Conservation (phyloP, 2,888 invertebrate species). For the Nowickia ferox region DNA sequence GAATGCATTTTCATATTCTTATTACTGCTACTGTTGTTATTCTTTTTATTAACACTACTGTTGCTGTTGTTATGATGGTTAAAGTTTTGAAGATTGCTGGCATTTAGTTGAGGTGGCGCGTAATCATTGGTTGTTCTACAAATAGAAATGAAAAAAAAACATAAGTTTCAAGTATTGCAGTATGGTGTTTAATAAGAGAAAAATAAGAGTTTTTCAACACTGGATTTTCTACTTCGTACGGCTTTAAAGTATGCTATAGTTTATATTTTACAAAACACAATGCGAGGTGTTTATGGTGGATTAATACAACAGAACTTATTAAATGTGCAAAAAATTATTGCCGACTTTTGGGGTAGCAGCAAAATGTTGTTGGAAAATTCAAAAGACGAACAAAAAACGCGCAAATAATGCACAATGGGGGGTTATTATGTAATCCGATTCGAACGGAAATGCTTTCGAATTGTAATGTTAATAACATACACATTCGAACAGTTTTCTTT, state of each 20-base stretch:
- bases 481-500: no score
- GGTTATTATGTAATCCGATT: no score
- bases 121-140: constrained; percentile 80
- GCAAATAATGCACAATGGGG: not conserved
- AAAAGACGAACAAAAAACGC: constrained; percentile 60
- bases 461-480: no score
- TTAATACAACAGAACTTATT: no score
- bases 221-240: constrained; percentile 1
- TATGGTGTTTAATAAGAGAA: not conserved
- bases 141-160: constrained; percentile 28
- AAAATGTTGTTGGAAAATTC: not conserved
- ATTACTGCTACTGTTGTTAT: constrained; percentile 68
- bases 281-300: no score
- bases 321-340: constrained; percentile 3
- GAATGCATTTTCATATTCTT: constrained; percentile 79
- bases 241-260: constrained; percentile 43
- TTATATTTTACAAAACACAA: not conserved
- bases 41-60: constrained; percentile 52
- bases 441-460: no score
- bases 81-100: constrained; percentile 67
- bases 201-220: constrained; percentile 29
- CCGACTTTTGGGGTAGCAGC: constrained; percentile 34
- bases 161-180: not conserved
- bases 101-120: constrained; percentile 78
- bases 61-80: constrained; percentile 67